Evolutionary conservation across 2,888 invertebrate species (phyloP).

Genomic region (Spicauda simplicius): DNA sequence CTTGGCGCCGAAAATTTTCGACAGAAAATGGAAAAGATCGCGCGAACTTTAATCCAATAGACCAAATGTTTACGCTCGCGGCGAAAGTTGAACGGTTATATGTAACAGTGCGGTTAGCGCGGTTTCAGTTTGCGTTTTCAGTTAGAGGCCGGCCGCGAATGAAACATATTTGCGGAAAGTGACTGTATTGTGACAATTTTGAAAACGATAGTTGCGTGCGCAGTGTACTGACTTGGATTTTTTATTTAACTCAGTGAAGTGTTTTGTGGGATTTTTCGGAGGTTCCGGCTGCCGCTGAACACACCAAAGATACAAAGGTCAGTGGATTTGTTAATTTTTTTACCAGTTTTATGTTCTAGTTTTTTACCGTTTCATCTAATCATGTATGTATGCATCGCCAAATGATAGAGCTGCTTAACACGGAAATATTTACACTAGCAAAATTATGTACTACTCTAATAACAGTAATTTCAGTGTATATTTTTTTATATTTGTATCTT

Average conservation of each 20-base stretch:
- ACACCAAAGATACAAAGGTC: constrained; percentile 80
- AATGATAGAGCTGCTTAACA: neutral
- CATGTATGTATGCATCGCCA: neutral
- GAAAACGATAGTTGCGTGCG: constrained; percentile 67
- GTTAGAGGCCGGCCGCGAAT: constrained; percentile 68
- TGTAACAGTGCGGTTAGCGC: constrained; percentile 52
- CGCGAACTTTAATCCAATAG: constrained; percentile 54
- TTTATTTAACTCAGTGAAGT: constrained; percentile 61
- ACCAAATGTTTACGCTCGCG: constrained; percentile 37
- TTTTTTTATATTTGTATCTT: too few relatives aligned
- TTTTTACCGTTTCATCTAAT: neutral
- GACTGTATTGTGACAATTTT: constrained; percentile 73
- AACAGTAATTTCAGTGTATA: too few relatives aligned
- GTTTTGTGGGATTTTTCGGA: constrained; percentile 70
- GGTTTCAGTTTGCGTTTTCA: constrained; percentile 74
- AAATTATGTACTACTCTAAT: too few relatives aligned
- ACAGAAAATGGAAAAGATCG: constrained; percentile 63
- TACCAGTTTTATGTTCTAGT: neutral
- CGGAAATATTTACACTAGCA: neutral
- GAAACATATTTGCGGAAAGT: constrained; percentile 73
- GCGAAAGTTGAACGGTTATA: constrained; percentile 45
- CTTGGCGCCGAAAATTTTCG: constrained; percentile 47
- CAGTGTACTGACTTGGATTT: constrained; percentile 41
- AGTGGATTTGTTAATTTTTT: constrained; percentile 44
- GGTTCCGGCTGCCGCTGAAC: constrained; percentile 47